Conservation (phyloP, 2,113 vertebrate genomes). For the Brienomyrus brachyistius region DNA sequence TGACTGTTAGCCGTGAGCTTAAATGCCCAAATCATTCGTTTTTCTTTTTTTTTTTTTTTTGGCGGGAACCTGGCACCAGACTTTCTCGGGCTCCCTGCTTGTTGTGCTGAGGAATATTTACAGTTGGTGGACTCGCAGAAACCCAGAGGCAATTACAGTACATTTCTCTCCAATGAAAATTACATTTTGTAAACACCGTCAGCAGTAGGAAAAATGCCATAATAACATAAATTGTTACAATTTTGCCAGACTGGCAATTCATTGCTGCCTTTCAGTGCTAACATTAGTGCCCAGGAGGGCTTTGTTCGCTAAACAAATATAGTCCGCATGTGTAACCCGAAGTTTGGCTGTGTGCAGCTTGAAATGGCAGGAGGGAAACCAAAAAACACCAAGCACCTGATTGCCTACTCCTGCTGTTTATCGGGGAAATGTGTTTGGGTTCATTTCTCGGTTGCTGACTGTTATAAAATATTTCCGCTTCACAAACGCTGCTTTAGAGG, state of each 20-base stretch:
- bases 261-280: conserved; percentile 18
- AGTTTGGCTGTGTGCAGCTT: not conserved
- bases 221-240: conserved; percentile 28
- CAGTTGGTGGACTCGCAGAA: conserved; percentile 18
- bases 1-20: not conserved
- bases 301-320: conserved; percentile 21
- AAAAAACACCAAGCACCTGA: not conserved
- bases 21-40: conserved; percentile 19
- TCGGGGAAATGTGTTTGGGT: not conserved
- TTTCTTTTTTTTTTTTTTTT: not conserved
- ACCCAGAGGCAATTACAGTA: conserved; percentile 24
- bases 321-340: not conserved
- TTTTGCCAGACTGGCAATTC: conserved; percentile 23
- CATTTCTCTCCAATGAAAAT: conserved; percentile 27
- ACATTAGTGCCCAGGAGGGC: conserved; percentile 18
- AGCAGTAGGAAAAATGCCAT: conserved; percentile 9
- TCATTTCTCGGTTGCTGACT: not conserved
- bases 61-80: not conserved
- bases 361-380: not conserved
- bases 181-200: conserved; percentile 18
- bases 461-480: not conserved
- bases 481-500: not conserved
- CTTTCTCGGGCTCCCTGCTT: not conserved
- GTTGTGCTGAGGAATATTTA: conserved; percentile 25
- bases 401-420: not conserved